Evolutionary conservation across 1,140 invertebrate genomes (phyloP).

Genomic region (Asbolus verrucosus): DNA sequence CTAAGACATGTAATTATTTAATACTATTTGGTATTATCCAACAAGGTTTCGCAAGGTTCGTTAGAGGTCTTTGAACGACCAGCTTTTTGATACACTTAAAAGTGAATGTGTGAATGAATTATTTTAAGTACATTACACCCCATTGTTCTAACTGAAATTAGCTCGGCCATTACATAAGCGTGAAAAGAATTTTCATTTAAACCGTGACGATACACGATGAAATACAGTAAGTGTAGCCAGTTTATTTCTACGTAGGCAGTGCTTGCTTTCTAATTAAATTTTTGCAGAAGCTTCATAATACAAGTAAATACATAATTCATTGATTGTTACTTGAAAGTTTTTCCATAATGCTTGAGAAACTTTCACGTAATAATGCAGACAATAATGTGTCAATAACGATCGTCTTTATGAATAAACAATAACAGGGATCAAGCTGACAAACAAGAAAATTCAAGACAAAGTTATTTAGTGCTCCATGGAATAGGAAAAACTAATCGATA

Average conservation of each 20-base stretch:
- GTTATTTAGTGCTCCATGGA: not conserved
- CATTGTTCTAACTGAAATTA: conserved; percentile 5
- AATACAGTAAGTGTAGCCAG: not conserved
- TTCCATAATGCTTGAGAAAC: not conserved
- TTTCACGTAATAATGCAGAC: not conserved
- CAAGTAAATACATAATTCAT: too few species aligned
- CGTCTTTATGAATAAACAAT: conserved; percentile 17
- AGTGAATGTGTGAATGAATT: conserved; percentile 1
- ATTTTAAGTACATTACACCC: not conserved
- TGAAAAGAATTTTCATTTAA: conserved; percentile 3
- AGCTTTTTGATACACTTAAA: conserved; percentile 6
- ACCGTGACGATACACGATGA: not conserved
- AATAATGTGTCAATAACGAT: not conserved
- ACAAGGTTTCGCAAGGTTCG: not conserved
- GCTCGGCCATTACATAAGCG: not conserved
- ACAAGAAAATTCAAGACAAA: not conserved
- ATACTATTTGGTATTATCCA: not conserved
- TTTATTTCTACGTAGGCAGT: not conserved
- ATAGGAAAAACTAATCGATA: conserved; percentile 9
- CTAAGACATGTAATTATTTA: not conserved
- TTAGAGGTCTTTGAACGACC: conserved; percentile 2
- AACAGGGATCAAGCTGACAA: not conserved
- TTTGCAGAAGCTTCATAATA: too few species aligned
- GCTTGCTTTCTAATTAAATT: not conserved
- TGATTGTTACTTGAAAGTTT: too few species aligned